Evolutionary conservation across 2,113 vertebrate species (phyloP), one percentile per base, ranked within the genome.

Genomic region (Callospermophilus lateralis): DNA sequence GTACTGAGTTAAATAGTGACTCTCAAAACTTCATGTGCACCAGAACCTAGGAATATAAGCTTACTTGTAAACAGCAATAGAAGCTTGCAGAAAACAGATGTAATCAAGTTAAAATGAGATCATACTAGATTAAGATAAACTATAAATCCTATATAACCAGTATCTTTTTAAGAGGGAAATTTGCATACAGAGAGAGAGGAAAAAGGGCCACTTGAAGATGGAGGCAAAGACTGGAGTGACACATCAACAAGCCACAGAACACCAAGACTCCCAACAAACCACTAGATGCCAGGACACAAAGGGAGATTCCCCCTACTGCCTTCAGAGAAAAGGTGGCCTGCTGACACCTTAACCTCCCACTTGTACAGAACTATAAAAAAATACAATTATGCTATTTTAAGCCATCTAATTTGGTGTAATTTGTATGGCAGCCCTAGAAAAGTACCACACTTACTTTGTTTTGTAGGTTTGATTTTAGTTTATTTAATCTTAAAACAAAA

Each of bases 401-500:
- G 55, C 7, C 30, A 51, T n/a, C 61, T 37, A 13, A 16, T 45
- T 42, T 89, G 32, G 4, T 34, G 2, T 6, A 53, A 20, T 70
- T 61, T 15, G 6, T 37, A 65, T 7, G 6, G 37, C 4, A 73
- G 17, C 9, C n/a, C 30, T 30, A 80, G 37, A 55, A 76, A 70
- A 70, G 12, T 16, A 58, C 58, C 19, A 65, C 12, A 48, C 6
- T 39, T 94, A 55, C 10, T 26, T 63, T 77, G 45, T 34, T 81
- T 87, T 73, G 2, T 8, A 48, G 68, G 42, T 37, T 65, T 95
- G 20, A 92, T 83, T 93, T 70, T 78, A 7, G n/a, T 42, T 58
- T 37, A 80, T 12, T 83, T 70, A 97, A 80, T 39, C 55, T 90
- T n/a, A 80, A 88, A 96, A 58, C 48, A 93, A 95, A 92, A 65